Evolutionary conservation across 2,113 vertebrate genomes (phyloP).

Genomic region (Forbesichthys papilliferus): DNA sequence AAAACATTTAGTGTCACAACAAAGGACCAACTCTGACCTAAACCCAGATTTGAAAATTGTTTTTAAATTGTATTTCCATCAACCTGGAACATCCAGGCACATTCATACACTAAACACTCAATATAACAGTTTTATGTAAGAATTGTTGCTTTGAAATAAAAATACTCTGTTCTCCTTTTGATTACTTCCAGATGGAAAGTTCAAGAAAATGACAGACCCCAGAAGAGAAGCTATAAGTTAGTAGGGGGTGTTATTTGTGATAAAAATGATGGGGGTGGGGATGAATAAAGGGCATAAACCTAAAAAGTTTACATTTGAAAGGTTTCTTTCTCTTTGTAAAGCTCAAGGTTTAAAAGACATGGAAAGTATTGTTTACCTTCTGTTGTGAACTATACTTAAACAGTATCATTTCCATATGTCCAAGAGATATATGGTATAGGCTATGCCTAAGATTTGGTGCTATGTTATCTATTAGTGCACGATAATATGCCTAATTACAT

Average conservation of each 20-base stretch:
- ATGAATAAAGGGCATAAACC: background rate
- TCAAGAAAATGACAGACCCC: slow-evolving; percentile 42
- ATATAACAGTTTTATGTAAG: slow-evolving; percentile 25
- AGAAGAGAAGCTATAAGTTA: slow-evolving; percentile 40
- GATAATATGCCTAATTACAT: too few relatives aligned
- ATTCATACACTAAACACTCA: slow-evolving; percentile 13
- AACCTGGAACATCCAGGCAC: background rate
- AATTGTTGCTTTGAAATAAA: slow-evolving; percentile 25
- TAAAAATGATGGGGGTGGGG: too few relatives aligned
- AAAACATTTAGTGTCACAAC: background rate
- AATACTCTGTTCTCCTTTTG: slow-evolving; percentile 41
- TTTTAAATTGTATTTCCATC: background rate
- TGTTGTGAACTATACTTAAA: background rate
- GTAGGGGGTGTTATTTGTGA: slow-evolving; percentile 31
- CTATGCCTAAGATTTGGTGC: background rate
- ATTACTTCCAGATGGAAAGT: slow-evolving; percentile 68
- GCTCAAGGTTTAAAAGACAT: slow-evolving; percentile 28
- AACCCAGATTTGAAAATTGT: background rate
- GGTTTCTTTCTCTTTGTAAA: slow-evolving; percentile 13
- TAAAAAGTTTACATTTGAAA: slow-evolving; percentile 33
- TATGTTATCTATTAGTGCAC: background rate
- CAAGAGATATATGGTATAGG: background rate
- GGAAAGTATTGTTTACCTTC: background rate
- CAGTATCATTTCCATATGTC: background rate
- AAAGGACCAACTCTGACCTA: background rate